phyloP scores from a whole-genome alignment of 2,113 vertebrate genomes.

The Phainopepla nitens region DNA sequence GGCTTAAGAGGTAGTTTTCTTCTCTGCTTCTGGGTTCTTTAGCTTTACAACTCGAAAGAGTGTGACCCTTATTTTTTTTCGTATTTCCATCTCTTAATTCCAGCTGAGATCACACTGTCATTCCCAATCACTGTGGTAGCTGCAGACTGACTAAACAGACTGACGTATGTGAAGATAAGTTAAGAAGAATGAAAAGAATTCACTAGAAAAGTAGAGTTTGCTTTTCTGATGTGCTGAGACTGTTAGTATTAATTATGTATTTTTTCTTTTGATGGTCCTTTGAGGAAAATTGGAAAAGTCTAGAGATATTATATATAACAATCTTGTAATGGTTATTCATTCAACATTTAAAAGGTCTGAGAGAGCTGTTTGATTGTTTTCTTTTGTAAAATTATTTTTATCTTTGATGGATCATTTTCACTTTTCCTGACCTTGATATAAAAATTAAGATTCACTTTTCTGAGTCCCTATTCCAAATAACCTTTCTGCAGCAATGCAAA shows the following conservation, averaged over 20 bases:
- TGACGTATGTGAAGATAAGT: neutral
- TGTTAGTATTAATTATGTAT: neutral
- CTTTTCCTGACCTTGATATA: neutral
- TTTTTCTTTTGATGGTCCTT: neutral
- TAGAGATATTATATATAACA: neutral
- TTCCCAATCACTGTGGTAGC: neutral
- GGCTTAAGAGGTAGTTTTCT: neutral
- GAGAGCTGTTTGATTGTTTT: neutral
- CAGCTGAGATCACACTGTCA: neutral
- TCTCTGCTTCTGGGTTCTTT: neutral
- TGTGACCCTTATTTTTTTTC: neutral
- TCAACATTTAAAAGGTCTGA: neutral
- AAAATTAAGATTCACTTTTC: neutral
- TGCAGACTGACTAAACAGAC: neutral
- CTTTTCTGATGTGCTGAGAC: neutral
- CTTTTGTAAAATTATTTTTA: neutral
- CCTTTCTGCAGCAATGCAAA: neutral
- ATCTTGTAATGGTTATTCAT: neutral
- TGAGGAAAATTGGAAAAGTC: neutral
- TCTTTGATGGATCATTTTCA: neutral
- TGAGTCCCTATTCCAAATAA: neutral
- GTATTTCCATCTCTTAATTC: neutral
- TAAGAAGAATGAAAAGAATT: neutral
- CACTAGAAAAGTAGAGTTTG: neutral
- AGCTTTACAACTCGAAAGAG: neutral